phyloP scores from a whole-genome alignment of 2,888 invertebrate species.

The Dorcus hopei region DNA sequence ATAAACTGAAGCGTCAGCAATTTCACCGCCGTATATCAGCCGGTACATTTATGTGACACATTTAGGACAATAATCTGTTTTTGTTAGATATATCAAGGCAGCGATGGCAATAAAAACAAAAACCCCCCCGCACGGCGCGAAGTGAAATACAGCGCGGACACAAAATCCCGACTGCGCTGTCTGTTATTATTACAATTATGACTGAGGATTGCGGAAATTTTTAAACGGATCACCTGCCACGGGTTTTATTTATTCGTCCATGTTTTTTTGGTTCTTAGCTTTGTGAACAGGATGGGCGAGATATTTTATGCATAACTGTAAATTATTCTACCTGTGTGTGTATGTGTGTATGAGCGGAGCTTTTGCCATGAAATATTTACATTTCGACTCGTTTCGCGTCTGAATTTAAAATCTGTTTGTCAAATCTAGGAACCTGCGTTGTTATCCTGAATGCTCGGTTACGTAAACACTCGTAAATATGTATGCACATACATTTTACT shows the following conservation, averaged over 20 bases:
- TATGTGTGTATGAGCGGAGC: conserved; percentile 29
- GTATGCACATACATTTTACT: not conserved
- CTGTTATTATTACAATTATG: too few relatives aligned
- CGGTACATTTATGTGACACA: too few relatives aligned
- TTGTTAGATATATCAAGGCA: too few relatives aligned
- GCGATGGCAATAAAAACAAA: too few relatives aligned
- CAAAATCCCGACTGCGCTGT: too few relatives aligned
- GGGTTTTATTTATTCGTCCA: not conserved
- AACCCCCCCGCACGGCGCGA: too few relatives aligned
- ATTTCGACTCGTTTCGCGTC: conserved; percentile 36
- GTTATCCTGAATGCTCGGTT: conserved; percentile 3
- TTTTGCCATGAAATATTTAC: conserved; percentile 39
- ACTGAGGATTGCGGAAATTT: too few relatives aligned
- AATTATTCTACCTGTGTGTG: conserved; percentile 35
- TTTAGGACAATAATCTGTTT: too few relatives aligned
- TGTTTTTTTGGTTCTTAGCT: too few relatives aligned
- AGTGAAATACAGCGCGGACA: too few relatives aligned
- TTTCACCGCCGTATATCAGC: too few relatives aligned
- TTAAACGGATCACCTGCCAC: conserved; percentile 9
- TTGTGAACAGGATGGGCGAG: conserved; percentile 8
- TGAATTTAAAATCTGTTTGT: conserved; percentile 40
- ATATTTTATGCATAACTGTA: conserved; percentile 37
- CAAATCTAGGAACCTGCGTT: conserved; percentile 30
- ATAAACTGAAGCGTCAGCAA: too few relatives aligned
- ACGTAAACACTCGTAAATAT: conserved; percentile 8